These are phyloP conservation scores for Hydractinia echinata DNA, from an alignment of 30 jellyfish, hydroid and myxozoan species.

Conservation along the genomic window DNA sequence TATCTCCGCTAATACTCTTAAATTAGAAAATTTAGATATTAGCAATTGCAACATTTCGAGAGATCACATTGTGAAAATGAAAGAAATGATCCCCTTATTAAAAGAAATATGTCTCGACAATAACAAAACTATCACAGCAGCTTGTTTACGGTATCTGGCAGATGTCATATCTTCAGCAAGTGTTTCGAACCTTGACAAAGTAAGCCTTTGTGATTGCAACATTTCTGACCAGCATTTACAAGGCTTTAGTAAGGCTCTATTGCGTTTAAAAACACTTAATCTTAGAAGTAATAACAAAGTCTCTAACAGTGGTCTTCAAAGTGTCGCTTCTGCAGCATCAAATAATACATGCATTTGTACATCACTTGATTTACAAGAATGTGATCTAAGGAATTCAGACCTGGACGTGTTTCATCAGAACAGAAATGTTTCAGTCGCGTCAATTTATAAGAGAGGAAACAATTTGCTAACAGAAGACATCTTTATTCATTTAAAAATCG, in stretches of 20 bases:
- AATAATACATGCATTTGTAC: too few relatives aligned
- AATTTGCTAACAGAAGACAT: not conserved
- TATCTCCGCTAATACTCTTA: not conserved
- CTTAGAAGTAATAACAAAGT: not conserved
- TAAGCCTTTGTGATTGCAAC: not conserved
- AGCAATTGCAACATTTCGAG: constrained; percentile 1
- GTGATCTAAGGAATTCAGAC: too few relatives aligned
- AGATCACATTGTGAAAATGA: constrained; percentile 3
- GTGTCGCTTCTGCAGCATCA: too few relatives aligned
- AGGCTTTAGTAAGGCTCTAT: not conserved
- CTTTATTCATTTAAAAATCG: not conserved
- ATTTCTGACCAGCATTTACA: not conserved
- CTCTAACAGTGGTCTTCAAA: too few relatives aligned
- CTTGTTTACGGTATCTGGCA: not conserved
- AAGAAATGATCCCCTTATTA: not conserved
- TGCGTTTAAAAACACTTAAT: not conserved
- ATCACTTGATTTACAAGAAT: too few relatives aligned
- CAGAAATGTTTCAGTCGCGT: too few relatives aligned
- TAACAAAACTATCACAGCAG: constrained; percentile 7
- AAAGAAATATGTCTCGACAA: not conserved
- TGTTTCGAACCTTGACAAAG: not conserved
- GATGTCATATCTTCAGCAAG: not conserved
- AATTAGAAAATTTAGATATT: not conserved
- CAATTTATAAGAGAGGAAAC: not conserved
- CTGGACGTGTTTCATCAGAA: too few relatives aligned